Base-by-base conservation (phyloP, 2,888 invertebrate species). In the Magallana nippona region DNA sequence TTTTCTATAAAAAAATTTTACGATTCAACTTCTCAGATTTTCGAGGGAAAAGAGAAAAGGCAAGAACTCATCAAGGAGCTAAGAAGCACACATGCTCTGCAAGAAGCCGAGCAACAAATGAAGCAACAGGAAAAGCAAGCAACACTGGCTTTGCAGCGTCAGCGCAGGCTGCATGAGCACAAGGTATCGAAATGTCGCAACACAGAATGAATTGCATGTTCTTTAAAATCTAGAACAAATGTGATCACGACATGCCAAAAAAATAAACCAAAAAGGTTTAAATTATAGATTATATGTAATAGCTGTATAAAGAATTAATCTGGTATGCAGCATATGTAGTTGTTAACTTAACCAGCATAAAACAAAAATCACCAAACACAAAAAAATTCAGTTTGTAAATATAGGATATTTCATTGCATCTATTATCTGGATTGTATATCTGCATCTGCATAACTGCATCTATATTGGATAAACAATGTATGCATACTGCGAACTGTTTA, bases 11-110 rank as follows among this genome's bases (percentile, higher is more conserved):
- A n/a, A n/a, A n/a, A n/a, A n/a, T n/a, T n/a, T 60, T 5, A 44
- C 3, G 44, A 11, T 83, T 63, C 60, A 19, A 79, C 13, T 79
- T 60, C 87, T 0, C 89, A 96, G 96, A 96, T 97, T 95, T 96
- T 95, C 92, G 96, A 96, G 93, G 97, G 96, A 0, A 95, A 96
- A 84, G 96, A 96, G 84, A 95, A 96, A 82, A 96, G 96, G 32
- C 95, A 95, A 27, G 96, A 97, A 91, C 93, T 97, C 85, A 97
- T 97, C 0, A 95, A 96, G 82, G 97, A 97, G 94, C 92, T 97
- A 91, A 95, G 96, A 93, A 96, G 96, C 8, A 94, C 94, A 1
- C 94, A 96, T 87, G 96, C 96, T 0, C 95, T 96, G 0, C 95
- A 96, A 90, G 95, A 95, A 62, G 95, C 95, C 62, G 95, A 96